Conservation (phyloP, 2,797 vertebrate genomes). For the Rhodeus uyekii region DNA sequence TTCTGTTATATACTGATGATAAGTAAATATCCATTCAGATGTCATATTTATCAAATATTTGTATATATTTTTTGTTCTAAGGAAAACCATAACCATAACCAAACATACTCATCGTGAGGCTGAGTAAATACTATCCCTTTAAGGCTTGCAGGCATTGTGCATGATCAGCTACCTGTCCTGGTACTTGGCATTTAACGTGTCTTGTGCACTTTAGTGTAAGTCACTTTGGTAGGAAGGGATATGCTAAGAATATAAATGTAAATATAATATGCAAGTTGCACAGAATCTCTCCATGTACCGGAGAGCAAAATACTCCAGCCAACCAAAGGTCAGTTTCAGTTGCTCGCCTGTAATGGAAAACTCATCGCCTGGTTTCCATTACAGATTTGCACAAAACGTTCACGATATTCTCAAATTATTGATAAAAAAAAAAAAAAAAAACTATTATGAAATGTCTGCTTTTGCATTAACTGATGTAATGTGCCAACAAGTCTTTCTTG, state of each 20-base stretch:
- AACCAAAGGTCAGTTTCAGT: slow-evolving; percentile 14
- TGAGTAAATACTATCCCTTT: neutral
- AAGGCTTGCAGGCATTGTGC: neutral
- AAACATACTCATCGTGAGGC: too few relatives aligned
- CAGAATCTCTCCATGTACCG: neutral
- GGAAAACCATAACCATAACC: too few relatives aligned
- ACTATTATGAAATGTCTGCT: too few relatives aligned
- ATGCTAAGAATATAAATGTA: slow-evolving; percentile 14
- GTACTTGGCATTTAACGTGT: slow-evolving; percentile 12
- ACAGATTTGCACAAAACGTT: too few relatives aligned
- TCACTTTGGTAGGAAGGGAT: slow-evolving; percentile 2
- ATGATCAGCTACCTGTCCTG: neutral
- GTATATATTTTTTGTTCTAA: too few relatives aligned
- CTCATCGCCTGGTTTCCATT: too few relatives aligned
- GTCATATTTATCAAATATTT: neutral
- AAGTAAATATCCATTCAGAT: neutral
- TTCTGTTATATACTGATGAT: neutral
- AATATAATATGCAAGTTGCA: neutral
- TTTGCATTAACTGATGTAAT: too few relatives aligned
- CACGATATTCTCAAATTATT: too few relatives aligned
- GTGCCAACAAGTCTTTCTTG: too few relatives aligned
- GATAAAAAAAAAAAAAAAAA: too few relatives aligned
- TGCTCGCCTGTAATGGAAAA: neutral
- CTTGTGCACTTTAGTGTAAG: slow-evolving; percentile 8
- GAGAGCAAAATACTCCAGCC: slow-evolving; percentile 1